Conservation (phyloP, 2,113 vertebrate genomes). For the Ceyx margarethae region DNA sequence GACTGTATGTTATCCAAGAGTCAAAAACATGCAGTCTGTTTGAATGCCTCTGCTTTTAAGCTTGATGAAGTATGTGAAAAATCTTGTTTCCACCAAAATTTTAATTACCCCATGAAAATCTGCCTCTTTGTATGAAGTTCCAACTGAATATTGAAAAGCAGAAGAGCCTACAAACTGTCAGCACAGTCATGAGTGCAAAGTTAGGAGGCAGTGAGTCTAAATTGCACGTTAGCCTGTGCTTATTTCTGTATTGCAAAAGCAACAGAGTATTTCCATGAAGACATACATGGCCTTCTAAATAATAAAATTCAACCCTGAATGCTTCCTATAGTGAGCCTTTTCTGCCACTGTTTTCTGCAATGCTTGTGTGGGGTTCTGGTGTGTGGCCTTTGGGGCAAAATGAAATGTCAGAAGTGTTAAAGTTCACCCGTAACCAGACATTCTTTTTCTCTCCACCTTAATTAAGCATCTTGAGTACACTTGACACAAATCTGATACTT, state of each 20-base stretch:
- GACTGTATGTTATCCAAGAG: not conserved
- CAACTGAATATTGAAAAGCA: not conserved
- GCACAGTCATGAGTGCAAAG: not conserved
- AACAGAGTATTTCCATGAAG: not conserved
- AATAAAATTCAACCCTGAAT: not conserved
- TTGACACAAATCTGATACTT: fast-evolving
- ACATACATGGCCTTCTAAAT: not conserved
- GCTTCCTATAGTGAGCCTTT: not conserved
- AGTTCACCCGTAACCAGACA: not conserved
- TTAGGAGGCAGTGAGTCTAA: not conserved
- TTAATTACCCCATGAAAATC: constrained; percentile 3
- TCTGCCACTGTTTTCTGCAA: not conserved
- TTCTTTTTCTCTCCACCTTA: not conserved
- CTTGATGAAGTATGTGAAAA: not conserved
- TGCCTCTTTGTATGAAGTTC: not conserved
- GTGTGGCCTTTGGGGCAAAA: not conserved
- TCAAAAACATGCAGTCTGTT: not conserved
- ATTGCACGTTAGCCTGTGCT: not conserved
- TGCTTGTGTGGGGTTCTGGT: not conserved
- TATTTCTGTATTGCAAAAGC: not conserved
- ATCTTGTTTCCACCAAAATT: not conserved
- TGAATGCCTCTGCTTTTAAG: not conserved
- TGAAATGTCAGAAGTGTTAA: not conserved
- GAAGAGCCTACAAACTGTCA: not conserved
- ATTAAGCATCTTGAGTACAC: not conserved